phyloP scores from a whole-genome alignment of 2,888 invertebrate genomes.

The Iselma pallidipennis region DNA sequence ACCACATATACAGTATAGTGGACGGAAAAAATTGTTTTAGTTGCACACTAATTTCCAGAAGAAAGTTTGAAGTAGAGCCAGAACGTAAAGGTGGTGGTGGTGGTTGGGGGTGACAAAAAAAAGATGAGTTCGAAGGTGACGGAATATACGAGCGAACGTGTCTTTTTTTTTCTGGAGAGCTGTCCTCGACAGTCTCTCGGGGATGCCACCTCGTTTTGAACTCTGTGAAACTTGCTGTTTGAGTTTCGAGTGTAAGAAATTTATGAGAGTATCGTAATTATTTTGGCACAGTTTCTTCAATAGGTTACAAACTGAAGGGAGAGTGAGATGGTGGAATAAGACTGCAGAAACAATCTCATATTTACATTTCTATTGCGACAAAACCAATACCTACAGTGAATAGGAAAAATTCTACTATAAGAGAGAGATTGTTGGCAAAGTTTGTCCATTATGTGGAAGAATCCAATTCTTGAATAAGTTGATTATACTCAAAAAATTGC shows the following conservation, averaged over 20 bases:
- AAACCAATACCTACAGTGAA: no score
- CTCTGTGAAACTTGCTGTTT: conserved; percentile 15
- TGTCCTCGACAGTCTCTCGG: conserved; percentile 1
- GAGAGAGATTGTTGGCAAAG: background rate
- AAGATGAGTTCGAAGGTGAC: conserved; percentile 7
- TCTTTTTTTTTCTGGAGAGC: conserved; percentile 21
- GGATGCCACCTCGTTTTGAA: conserved; percentile 22
- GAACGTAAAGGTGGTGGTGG: no score
- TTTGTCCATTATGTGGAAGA: background rate
- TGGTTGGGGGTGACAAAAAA: no score
- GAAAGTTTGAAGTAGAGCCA: background rate
- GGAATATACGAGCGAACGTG: conserved; percentile 23
- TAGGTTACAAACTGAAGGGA: no score
- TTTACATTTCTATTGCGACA: no score
- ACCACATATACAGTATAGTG: background rate
- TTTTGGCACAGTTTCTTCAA: no score
- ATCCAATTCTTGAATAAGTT: background rate
- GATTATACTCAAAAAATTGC: background rate
- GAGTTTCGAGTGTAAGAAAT: conserved; percentile 9
- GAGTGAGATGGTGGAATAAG: no score
- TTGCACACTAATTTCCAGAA: conserved; percentile 18
- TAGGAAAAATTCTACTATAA: no score
- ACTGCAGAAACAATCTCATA: no score
- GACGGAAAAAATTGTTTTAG: conserved; percentile 14
- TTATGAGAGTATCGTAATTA: conserved; percentile 20